Base-by-base conservation (phyloP, 2,888 invertebrate species). In the Cephonodes hylas region DNA sequence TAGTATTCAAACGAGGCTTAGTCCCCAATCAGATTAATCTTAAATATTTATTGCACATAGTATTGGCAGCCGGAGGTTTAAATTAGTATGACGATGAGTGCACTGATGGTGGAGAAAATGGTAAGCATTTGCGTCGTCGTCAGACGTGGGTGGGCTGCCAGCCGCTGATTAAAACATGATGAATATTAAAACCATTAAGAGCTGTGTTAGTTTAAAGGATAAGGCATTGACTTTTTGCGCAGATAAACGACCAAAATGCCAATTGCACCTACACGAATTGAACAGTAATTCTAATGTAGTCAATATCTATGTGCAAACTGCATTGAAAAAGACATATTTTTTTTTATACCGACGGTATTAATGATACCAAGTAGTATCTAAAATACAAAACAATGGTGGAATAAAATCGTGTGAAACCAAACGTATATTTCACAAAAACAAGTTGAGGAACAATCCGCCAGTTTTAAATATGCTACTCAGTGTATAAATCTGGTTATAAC, bases 41-140 rank as follows among this genome's bases (percentile, higher is more conserved):
- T 89, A 91, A 91, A 91, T 92, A 92, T 91, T 92, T 91, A 92
- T 91, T 92, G 88, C 89, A 84, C 88, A 91, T 83, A 84, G 84
- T 81, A 84, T 84, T 86, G 85, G 88, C 81, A 87, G 83, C 81
- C 81, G 80, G 81, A 83, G 84, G 74, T 83, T 76, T 84, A 85
- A 91, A 92, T 92, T 92, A 90, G 92, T 91, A 91, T 92, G 86
- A 89, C 79, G 87, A 90, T 91, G 86, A 84, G 75, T 80, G 75
- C 84, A 74, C 86, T 80, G 91, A 90, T 91, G 90, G 86, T 87
- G 85, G 85, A 81, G 86, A 85, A 84, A 89, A 89, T 85, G 82
- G 85, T 83, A 76, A 80, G 76, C 79, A 84, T 79, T 79, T 73
- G 76, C 81, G 79, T 80, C 69, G 72, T 61, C 64, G 70, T 66